phyloP scores from a whole-genome alignment of 2,113 vertebrate genomes.

The Lontra canadensis region DNA sequence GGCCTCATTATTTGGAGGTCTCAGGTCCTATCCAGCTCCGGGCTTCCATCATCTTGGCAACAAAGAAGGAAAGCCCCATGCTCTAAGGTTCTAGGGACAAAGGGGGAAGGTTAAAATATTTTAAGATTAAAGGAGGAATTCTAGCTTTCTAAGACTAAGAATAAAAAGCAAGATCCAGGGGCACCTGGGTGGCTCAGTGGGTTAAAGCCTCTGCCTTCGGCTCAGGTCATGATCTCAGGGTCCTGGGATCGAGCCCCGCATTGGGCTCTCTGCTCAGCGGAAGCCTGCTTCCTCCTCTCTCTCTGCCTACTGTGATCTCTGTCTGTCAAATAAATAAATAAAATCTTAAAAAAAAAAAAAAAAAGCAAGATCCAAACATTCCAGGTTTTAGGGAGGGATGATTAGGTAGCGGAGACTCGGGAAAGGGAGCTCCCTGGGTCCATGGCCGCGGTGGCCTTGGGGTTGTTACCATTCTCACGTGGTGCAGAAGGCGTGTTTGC shows the following conservation, averaged over 20 bases:
- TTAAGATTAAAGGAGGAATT: neutral
- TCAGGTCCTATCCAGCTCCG: neutral
- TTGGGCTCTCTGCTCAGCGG: no score
- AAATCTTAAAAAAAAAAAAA: no score
- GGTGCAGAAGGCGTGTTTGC: neutral
- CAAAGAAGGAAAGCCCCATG: neutral
- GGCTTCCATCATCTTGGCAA: neutral
- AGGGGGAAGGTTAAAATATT: no score
- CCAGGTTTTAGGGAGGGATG: neutral
- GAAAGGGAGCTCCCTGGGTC: neutral
- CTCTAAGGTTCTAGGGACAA: neutral
- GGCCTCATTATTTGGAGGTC: neutral
- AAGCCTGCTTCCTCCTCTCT: no score
- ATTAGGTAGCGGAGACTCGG: neutral
- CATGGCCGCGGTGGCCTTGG: no score
- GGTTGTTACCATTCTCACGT: rapidly evolving
- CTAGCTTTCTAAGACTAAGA: neutral
- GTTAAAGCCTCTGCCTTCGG: no score
- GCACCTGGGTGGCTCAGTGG: no score
- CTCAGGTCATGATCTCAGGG: no score
- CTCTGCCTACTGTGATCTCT: no score
- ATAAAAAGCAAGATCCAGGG: neutral
- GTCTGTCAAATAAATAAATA: no score
- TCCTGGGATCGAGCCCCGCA: no score
- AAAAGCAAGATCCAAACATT: neutral